A percentile compares a stretch with the other conserved stretches of the same genome.
phyloP scores from a whole-genome alignment of 2,888 invertebrate genomes.

The Leucania comma region DNA sequence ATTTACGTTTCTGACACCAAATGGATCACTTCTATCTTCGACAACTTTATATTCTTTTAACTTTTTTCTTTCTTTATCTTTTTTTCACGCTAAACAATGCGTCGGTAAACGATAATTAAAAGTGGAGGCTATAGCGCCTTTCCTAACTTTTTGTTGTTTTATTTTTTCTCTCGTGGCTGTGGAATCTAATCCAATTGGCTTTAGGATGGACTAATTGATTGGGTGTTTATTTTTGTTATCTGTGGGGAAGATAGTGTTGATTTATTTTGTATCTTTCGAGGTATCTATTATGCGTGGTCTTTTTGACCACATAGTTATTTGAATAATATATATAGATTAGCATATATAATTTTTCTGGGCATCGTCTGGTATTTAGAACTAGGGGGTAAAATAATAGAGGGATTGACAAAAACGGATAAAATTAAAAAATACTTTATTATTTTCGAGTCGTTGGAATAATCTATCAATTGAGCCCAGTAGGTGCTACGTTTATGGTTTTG shows the following conservation, averaged over 20 bases:
- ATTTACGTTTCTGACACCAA: constrained; percentile 63
- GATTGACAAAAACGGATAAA: not conserved
- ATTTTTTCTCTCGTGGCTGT: constrained; percentile 70
- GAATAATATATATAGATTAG: not conserved
- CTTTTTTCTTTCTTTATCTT: constrained; percentile 66
- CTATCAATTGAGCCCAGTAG: not conserved
- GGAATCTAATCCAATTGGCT: constrained; percentile 80
- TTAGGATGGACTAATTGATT: constrained; percentile 85
- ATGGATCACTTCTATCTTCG: constrained; percentile 67
- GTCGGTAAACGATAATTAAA: constrained; percentile 87
- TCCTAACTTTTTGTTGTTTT: constrained; percentile 63
- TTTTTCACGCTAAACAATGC: constrained; percentile 78
- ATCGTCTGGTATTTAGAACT: not conserved
- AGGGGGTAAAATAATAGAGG: not conserved
- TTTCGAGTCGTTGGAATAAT: not conserved
- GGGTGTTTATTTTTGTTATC: constrained; percentile 77
- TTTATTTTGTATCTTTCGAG: constrained; percentile 64
- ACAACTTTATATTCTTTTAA: constrained; percentile 79
- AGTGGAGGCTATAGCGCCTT: constrained; percentile 79
- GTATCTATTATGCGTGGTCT: constrained; percentile 25
- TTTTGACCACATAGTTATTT: constrained; percentile 24
- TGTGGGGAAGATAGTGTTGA: constrained; percentile 64
- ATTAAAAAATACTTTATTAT: not conserved
- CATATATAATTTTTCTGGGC: not conserved
- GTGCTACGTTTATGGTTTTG: not conserved